Evolutionary conservation across 1,140 invertebrate species (phyloP).

Genomic region (Drosophila virilis): DNA sequence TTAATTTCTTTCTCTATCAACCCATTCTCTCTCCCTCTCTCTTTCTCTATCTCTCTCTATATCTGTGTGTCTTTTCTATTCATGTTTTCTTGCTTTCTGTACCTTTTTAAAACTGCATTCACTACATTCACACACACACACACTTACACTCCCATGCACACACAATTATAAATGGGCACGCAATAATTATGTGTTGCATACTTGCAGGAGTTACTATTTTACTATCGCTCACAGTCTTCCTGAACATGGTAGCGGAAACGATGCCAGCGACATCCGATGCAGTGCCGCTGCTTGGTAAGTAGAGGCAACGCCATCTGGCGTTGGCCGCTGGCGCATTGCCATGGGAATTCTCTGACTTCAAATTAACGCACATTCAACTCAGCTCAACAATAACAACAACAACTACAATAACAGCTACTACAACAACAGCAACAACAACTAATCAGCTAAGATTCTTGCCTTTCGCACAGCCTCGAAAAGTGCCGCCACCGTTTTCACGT

Average conservation of each 20-base stretch:
- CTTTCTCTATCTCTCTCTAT: conserved; percentile 11
- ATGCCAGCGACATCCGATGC: conserved; percentile 93
- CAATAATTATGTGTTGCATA: conserved; percentile 42
- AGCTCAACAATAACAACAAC: conserved; percentile 20
- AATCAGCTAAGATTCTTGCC: conserved; percentile 58
- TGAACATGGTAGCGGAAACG: conserved; percentile 95
- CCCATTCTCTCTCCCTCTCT: not conserved
- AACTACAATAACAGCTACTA: conserved; percentile 12
- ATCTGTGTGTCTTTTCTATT: conserved; percentile 3
- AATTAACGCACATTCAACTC: conserved; percentile 59
- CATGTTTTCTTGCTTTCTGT: conserved; percentile 6
- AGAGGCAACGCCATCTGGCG: conserved; percentile 25
- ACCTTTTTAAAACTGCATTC: not conserved
- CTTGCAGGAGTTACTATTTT: conserved; percentile 98
- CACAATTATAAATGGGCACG: not conserved
- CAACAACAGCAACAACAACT: conserved; percentile 14
- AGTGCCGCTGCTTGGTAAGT: conserved; percentile 86
- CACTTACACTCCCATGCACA: conserved; percentile 6
- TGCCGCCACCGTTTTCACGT: conserved; percentile 16
- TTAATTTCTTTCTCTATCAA: not conserved
- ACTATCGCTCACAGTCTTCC: conserved; percentile 99
- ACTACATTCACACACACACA: conserved; percentile 2
- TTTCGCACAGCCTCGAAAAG: conserved; percentile 48
- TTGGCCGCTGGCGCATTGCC: conserved; percentile 13
- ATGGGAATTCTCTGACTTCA: conserved; percentile 22